Percentiles rank a stretch among this genome's conserved stretches.
phyloP scores from a whole-genome alignment of 2,797 vertebrate species.

The Epinephelus awoara region DNA sequence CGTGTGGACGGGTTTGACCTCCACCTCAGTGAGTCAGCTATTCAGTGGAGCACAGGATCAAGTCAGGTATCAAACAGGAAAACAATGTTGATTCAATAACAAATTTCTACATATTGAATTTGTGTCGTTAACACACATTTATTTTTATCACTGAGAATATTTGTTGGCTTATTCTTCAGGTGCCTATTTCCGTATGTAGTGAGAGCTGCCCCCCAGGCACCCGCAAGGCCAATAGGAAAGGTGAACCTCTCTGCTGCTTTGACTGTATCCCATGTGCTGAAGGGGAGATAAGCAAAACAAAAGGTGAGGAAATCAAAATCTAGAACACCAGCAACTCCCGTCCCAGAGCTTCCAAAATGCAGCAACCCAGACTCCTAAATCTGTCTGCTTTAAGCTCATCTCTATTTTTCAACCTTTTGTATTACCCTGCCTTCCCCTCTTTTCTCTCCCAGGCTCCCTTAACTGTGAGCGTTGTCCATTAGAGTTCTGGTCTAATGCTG shows the following conservation, averaged over 20 bases:
- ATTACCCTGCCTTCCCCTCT: slow-evolving; percentile 36
- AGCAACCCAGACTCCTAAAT: too few relatives aligned
- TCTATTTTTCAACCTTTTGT: background rate
- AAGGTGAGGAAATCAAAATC: slow-evolving; percentile 67
- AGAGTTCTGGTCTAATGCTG: too few relatives aligned
- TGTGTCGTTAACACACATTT: background rate
- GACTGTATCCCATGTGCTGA: slow-evolving; percentile 80
- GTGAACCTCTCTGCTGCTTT: slow-evolving; percentile 82
- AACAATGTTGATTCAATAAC: background rate
- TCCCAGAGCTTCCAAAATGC: too few relatives aligned
- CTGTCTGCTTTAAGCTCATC: background rate
- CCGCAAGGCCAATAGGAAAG: slow-evolving; percentile 68
- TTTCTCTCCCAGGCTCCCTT: too few relatives aligned
- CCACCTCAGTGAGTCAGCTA: slow-evolving; percentile 74
- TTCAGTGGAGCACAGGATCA: slow-evolving; percentile 80
- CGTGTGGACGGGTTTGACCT: slow-evolving; percentile 78
- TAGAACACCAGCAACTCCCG: background rate
- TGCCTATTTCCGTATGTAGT: slow-evolving; percentile 74
- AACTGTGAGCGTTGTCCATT: too few relatives aligned
- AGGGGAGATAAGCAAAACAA: slow-evolving; percentile 81
- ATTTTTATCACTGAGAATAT: background rate
- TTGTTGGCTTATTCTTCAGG: background rate
- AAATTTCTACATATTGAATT: background rate
- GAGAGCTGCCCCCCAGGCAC: slow-evolving; percentile 79
- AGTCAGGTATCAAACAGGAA: slow-evolving; percentile 50